Evolutionary conservation across 2,888 invertebrate genomes (phyloP).

Genomic region (Ptychoptera albimana): DNA sequence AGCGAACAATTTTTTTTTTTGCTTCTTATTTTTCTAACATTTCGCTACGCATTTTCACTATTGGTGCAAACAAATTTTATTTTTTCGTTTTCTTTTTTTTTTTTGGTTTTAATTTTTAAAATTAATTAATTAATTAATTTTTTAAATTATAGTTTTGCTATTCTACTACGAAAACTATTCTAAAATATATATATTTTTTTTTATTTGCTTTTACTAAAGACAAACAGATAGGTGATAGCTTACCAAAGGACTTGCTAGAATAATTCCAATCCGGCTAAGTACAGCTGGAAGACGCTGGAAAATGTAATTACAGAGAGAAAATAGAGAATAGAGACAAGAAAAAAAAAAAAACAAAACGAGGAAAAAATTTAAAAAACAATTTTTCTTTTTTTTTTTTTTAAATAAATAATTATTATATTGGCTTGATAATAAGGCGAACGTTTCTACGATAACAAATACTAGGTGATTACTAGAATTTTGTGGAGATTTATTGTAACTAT

Average conservation of each 20-base stretch:
- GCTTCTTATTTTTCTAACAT: no score
- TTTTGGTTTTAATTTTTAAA: not conserved
- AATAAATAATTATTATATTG: no score
- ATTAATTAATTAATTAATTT: not conserved
- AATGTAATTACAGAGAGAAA: slow-evolving; percentile 30
- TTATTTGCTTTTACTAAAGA: slow-evolving; percentile 9
- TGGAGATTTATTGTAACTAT: no score
- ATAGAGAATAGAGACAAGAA: slow-evolving; percentile 2
- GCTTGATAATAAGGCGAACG: no score
- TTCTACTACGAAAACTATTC: slow-evolving; percentile 1
- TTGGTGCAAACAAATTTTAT: no score
- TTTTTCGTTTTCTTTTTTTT: no score
- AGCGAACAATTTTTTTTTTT: no score
- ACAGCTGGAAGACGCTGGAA: slow-evolving; percentile 90
- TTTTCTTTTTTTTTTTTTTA: no score
- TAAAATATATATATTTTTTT: slow-evolving; percentile 7
- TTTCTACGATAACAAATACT: no score
- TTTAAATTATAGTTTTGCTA: not conserved
- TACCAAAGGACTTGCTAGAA: slow-evolving; percentile 92
- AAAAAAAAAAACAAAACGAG: not conserved
- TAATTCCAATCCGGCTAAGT: slow-evolving; percentile 90
- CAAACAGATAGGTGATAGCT: slow-evolving; percentile 34
- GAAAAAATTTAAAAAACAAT: no score
- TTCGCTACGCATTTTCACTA: no score
- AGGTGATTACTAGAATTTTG: no score